A percentile compares a stretch with the other conserved stretches of the same genome.
phyloP scores from a whole-genome alignment of 1,140 invertebrate genomes.

The Helicoverpa zea region DNA sequence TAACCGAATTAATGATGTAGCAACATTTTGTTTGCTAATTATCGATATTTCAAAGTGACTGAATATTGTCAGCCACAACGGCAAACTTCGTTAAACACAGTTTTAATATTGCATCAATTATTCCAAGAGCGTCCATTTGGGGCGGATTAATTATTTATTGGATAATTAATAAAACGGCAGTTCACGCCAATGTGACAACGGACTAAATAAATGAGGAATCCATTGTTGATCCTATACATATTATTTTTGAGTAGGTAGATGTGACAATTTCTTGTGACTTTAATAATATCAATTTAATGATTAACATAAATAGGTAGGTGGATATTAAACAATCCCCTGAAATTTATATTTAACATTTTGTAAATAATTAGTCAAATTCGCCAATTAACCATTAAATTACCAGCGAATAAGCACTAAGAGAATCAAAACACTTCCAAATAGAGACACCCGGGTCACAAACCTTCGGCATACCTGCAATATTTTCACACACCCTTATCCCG shows the following conservation, averaged over 20 bases:
- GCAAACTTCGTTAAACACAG: constrained; percentile 23
- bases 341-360: background rate
- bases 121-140: constrained; percentile 30
- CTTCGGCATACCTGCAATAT: constrained; percentile 28
- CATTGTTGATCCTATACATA: no score
- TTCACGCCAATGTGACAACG: constrained; percentile 1
- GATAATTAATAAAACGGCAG: constrained; percentile 15
- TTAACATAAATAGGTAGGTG: no score
- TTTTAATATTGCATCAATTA: constrained; percentile 40
- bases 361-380: no score
- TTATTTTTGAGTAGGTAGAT: background rate
- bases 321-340: background rate
- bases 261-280: background rate
- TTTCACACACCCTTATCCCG: constrained; percentile 13
- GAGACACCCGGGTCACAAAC: constrained; percentile 1
- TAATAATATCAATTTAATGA: no score
- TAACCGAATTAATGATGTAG: constrained; percentile 1
- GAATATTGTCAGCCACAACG: constrained; percentile 18
- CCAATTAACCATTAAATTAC: background rate
- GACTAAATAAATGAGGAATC: background rate
- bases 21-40: background rate
- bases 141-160: constrained; percentile 32
- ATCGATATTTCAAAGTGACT: constrained; percentile 11
- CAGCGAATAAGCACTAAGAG: constrained; percentile 5
- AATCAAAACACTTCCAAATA: background rate